Base-by-base conservation (phyloP, 2,797 vertebrate genomes). In the Austrolebias charrua region DNA sequence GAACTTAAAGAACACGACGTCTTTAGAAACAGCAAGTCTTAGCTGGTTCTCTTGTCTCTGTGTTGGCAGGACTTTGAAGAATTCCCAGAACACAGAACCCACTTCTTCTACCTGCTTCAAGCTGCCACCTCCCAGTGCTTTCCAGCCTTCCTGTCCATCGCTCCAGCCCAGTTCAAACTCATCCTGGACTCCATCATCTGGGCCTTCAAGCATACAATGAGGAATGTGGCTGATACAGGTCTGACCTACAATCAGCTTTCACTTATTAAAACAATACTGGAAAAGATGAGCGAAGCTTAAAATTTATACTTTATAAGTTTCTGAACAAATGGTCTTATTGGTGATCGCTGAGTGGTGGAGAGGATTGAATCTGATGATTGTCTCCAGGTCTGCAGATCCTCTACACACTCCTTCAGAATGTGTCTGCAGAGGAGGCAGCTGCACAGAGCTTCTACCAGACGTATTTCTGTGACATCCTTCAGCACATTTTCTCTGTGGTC, bases 171-270 rank as follows among this genome's bases (percentile, higher is more conserved):
- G 87, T 99, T 99, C 86, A 99, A 99, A 75, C 93, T 99, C 75
- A 96, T 99, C 82, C 91, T 99, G 90, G 98, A 99, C 92, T 99
- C 98, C 75, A 98, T 99, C 89, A 99, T 99, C 92, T 99, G 98
- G 98, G 97, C 98, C 88, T 99, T 99, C 85, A 99, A 99, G 73
- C 98, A 99, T 89, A 99, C 98, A 47, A 99, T 99, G 98, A 95
- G 97, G 90, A 99, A 99, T 0, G 97, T 99, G 79, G 98, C 98
- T n/a, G 98, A 99, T 89, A 99, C 97, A 51, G 98, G 98, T 98
- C 97, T 31, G 97, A 98, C 89, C 20, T 33, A 6, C 5, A 33
- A 1, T 33, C 8, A 33, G 6, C 31, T 33, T 33, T 8, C 31
- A 33, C 31, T 3, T 8, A 33, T 5, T 33, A 1, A 33, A 33